Evolutionary conservation across 2,797 vertebrate species (phyloP), one percentile per base, ranked within the genome.

Genomic region (Lacerta agilis): DNA sequence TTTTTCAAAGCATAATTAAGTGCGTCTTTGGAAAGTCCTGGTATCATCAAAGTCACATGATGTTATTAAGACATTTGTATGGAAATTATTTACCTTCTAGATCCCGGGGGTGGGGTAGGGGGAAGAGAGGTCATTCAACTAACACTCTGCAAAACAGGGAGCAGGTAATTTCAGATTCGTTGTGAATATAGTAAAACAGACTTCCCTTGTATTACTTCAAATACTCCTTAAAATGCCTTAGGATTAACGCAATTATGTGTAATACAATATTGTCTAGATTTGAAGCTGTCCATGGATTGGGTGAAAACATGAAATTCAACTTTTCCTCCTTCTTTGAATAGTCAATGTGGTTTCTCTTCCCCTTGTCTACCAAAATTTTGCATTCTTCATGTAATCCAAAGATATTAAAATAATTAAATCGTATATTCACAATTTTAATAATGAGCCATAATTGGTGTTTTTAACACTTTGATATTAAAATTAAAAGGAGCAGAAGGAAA

Each of bases 181-280:
- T 94, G 45, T 91, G 84, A 94, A 83, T 95, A 91, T 89, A 95
- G 85, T 92, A 95, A 95, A 93, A 94, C 90, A 94, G 91, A 82
- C 88, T 94, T 94, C 90, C 43, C 93, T 89, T 95, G 88, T 96
- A 90, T 90, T 94, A 87, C 87, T 96, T 96, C 90, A 94, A 90
- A 93, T 94, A 89, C 92, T 92, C 90, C 92, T 85, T 95, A 96
- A 96, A 96, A 94, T 96, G 91, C 93, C 92, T 90, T 95, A 93
- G 94, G 92, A 96, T 96, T 96, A 96, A 92, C 95, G 91, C 94
- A 96, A 94, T 97, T 96, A 95, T 94, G 87, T 95, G 86, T 96
- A 97, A 96, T 95, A 92, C 88, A 95, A 93, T 94, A 89, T 92
- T 91, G 93, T 83, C 93, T 93, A 75, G 86, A 95, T 94, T 95